phyloP scores from a whole-genome alignment of 2,888 invertebrate species.

The Bembecia ichneumoniformis region DNA sequence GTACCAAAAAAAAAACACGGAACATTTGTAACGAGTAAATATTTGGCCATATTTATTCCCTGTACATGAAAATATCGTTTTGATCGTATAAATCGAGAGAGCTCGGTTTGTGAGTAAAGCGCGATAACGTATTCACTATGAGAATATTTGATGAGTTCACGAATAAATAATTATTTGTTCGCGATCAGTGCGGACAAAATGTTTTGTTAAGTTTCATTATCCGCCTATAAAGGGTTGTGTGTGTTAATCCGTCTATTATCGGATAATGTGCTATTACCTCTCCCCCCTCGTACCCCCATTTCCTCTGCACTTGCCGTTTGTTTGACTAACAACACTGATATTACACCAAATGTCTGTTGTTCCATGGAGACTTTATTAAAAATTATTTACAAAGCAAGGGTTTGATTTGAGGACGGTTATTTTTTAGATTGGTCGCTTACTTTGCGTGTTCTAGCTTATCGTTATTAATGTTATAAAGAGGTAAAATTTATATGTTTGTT shows the following conservation, averaged over 20 bases:
- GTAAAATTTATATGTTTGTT: no score
- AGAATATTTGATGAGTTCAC: conserved; percentile 33
- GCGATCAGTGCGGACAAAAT: conserved; percentile 35
- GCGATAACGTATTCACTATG: conserved; percentile 30
- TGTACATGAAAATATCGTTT: neutral
- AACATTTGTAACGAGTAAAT: neutral
- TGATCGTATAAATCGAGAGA: neutral
- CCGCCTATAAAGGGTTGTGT: conserved; percentile 63
- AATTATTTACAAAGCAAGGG: conserved; percentile 28
- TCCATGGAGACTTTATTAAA: conserved; percentile 25
- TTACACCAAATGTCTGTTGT: conserved; percentile 51
- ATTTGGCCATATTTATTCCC: conserved; percentile 4
- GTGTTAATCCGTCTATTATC: conserved; percentile 62
- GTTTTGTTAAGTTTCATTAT: conserved; percentile 56
- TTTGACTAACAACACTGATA: conserved; percentile 32
- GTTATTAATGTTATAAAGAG: no score
- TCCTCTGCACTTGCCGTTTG: no score
- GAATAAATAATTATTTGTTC: conserved; percentile 32
- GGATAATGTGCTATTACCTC: conserved; percentile 50
- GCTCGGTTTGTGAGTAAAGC: conserved; percentile 3
- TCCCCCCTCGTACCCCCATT: conserved; percentile 11
- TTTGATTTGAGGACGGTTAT: conserved; percentile 8
- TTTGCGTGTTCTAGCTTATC: no score
- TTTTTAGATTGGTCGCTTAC: no score
- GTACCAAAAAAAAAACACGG: no score